Evolutionary conservation across 2,797 vertebrate species (phyloP).

Genomic region (Onychomys torridus): DNA sequence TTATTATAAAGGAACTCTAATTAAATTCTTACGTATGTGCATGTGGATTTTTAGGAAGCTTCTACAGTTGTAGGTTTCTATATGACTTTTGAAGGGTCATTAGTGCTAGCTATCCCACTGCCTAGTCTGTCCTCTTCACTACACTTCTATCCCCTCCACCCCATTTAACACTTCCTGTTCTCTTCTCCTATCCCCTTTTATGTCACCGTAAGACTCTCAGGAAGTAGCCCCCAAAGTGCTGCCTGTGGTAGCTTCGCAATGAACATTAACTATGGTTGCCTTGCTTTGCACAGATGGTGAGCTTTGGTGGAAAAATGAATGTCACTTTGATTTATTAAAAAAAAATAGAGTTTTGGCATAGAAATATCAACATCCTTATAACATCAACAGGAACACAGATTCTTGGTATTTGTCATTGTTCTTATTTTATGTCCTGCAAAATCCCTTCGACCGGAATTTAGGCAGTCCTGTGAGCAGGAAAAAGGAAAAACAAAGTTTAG

Average conservation of each 20-base stretch:
- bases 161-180: not conserved
- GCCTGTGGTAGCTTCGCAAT: not conserved
- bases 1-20: not conserved
- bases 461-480: not conserved
- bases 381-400: not conserved
- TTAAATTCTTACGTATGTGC: not conserved
- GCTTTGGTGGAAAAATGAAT: not conserved
- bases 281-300: not conserved
- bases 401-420: not conserved
- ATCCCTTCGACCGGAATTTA: not conserved
- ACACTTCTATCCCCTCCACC: not conserved
- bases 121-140: not conserved
- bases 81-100: not conserved
- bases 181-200: not conserved
- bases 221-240: not conserved
- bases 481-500: not conserved
- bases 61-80: not conserved
- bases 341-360: not conserved
- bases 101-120: not conserved
- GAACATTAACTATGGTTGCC: not conserved
- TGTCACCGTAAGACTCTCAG: not conserved
- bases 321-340: not conserved
- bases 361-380: not conserved
- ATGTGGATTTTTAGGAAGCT: not conserved
- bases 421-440: not conserved